Base-by-base conservation (phyloP, 2,113 vertebrate genomes). In the Crocuta crocuta region DNA sequence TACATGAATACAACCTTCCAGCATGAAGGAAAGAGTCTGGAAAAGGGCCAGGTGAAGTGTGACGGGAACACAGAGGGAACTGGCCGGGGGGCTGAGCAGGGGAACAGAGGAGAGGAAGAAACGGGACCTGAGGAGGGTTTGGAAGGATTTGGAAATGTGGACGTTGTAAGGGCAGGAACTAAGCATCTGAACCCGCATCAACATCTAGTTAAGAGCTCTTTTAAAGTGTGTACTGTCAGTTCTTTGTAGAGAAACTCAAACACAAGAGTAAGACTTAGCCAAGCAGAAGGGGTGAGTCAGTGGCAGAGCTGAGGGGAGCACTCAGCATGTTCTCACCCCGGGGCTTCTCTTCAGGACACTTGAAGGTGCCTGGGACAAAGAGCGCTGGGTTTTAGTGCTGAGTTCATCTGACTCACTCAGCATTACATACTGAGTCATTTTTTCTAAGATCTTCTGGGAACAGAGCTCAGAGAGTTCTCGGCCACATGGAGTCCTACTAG, bases 381-480 rank as follows among this genome's bases (percentile, higher is more conserved):
- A 89, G 55, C n/a, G 21, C 48, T 70, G 78, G 7, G 48, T 71
- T 89, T 95, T 63, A 63, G 26, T 73, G 68, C 87, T 74, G 82
- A 53, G 39, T 63, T 87, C 63, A 15, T 94, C 45, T 79, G 71
- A 93, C 73, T 96, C 95, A 70, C 61, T 61, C 78, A 82, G 39
- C 21, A 50, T 73, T 35, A 19, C 2, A 39, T 39, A 24, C 65
- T 39, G 48, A 95, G 68, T 70, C 80, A 58, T 31, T 33, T 91
- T 73, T 78, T 92, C 61, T 65, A 83, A 79, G 50, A 53, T 70
- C 80, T 78, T 65, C 39, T 89, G 91, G 84, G 82, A 96, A 78
- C 63, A 91, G 12, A 48, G 58, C 26, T 28, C 15, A 28, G 0
- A 3, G 35, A 35, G 16, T 70, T 43, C 50, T 16, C 4, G 73